Evolutionary conservation across 35 echinoderm and acorn worm species (phyloP).

Genomic region (Amphiura filiformis): DNA sequence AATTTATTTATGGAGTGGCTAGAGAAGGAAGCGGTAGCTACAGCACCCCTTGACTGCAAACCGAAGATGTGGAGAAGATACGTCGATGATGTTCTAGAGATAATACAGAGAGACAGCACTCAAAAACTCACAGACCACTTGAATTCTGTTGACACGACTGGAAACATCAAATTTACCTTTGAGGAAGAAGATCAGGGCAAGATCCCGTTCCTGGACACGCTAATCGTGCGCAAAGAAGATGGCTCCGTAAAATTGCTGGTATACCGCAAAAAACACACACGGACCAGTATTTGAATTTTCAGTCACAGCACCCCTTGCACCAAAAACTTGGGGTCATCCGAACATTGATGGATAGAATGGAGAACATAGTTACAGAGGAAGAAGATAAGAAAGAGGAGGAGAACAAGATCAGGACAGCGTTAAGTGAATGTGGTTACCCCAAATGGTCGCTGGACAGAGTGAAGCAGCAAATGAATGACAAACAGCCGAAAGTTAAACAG

Average conservation of each 20-base stretch:
- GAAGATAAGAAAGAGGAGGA: constrained; percentile 30
- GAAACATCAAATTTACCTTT: constrained; percentile 30
- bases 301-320: constrained; percentile 27
- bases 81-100: constrained; percentile 37
- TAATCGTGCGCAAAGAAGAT: neutral
- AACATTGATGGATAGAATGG: constrained; percentile 33
- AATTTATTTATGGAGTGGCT: constrained; percentile 23
- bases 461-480: constrained; percentile 1
- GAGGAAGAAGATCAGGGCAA: constrained; percentile 5
- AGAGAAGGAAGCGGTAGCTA: constrained; percentile 5
- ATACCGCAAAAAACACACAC: constrained; percentile 20
- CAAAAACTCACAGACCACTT: constrained; percentile 22
- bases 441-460: constrained; percentile 21
- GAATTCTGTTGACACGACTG: constrained; percentile 37
- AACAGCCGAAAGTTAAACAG: neutral
- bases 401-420: neutral
- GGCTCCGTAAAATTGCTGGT: neutral
- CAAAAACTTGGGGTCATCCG: constrained; percentile 35
- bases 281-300: constrained; percentile 39
- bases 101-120: constrained; percentile 15
- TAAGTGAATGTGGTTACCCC: constrained; percentile 31
- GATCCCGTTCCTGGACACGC: constrained; percentile 3
- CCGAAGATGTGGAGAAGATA: constrained; percentile 43
- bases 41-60: constrained; percentile 12
- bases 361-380: constrained; percentile 26